Percentiles rank a stretch among this genome's conserved stretches.
These are phyloP conservation scores for Marronus borbonicus DNA, from an alignment of 2,888 invertebrate species.

Conservation along the genomic window DNA sequence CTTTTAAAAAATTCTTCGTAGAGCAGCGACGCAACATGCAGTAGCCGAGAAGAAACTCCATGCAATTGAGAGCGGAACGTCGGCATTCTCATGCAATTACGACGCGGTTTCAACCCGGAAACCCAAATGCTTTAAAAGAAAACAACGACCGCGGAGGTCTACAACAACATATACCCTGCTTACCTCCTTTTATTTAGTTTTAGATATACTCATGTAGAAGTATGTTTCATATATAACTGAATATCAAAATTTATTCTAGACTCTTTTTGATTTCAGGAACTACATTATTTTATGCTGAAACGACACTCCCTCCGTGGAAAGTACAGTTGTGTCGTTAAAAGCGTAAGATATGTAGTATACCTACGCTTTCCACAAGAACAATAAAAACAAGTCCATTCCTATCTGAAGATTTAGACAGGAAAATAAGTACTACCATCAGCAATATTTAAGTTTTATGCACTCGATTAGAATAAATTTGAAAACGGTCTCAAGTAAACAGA, in stretches of 20 bases:
- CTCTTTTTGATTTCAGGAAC: neutral
- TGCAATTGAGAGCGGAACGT: no score
- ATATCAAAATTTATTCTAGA: neutral
- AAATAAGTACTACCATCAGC: constrained; percentile 14
- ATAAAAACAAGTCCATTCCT: neutral
- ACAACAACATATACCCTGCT: no score
- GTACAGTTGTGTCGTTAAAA: neutral
- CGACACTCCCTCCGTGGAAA: neutral
- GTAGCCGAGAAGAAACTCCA: no score
- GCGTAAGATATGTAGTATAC: neutral
- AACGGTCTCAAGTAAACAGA: constrained; percentile 32
- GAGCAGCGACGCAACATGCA: no score
- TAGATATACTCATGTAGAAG: no score
- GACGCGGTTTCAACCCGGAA: no score
- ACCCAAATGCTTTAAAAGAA: no score
- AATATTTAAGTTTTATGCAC: constrained; percentile 29
- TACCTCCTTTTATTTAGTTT: no score
- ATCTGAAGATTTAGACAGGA: neutral
- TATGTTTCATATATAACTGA: neutral
- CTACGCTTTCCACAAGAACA: neutral
- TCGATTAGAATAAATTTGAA: constrained; percentile 17
- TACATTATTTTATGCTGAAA: neutral
- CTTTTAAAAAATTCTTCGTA: no score
- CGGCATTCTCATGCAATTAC: no score
- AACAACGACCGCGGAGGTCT: no score